A percentile compares a stretch with the other conserved stretches of the same genome.
Conservation (phyloP, 2,113 vertebrate genomes). For the Microcebus jonahi region DNA sequence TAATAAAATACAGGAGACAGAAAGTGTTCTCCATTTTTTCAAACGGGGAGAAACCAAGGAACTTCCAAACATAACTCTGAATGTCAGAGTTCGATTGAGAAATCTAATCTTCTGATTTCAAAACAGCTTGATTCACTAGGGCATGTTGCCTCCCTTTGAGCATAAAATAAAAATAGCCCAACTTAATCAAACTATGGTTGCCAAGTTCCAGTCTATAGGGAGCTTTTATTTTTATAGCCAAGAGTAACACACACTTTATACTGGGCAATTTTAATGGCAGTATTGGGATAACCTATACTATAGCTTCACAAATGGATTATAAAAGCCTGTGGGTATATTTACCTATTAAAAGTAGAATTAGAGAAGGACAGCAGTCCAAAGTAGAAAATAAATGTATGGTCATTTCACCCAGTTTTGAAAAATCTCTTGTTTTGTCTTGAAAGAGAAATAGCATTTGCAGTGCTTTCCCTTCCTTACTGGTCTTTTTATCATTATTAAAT, state of each 20-base stretch:
- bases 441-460: not conserved
- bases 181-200: conserved; percentile 65
- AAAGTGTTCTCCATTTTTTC: not conserved
- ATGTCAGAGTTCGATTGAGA: not conserved
- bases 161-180: conserved; percentile 60
- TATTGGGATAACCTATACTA: conserved; percentile 51
- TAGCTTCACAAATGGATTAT: conserved; percentile 43
- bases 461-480: not conserved
- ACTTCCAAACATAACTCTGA: not conserved
- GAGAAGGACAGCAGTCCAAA: not conserved
- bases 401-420: not conserved
- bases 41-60: not conserved
- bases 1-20: not conserved
- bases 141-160: conserved; percentile 31
- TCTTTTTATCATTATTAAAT: not conserved
- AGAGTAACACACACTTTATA: conserved; percentile 47
- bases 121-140: conserved; percentile 38
- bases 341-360: not conserved
- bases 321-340: conserved; percentile 25
- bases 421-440: not conserved
- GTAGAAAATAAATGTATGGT: not conserved
- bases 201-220: conserved; percentile 62
- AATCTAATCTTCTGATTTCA: conserved; percentile 18
- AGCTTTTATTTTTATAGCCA: conserved; percentile 71
- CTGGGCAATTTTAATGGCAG: conserved; percentile 50